Evolutionary conservation across 2,797 vertebrate species (phyloP).

Genomic region (Petrocephalus sullivani): DNA sequence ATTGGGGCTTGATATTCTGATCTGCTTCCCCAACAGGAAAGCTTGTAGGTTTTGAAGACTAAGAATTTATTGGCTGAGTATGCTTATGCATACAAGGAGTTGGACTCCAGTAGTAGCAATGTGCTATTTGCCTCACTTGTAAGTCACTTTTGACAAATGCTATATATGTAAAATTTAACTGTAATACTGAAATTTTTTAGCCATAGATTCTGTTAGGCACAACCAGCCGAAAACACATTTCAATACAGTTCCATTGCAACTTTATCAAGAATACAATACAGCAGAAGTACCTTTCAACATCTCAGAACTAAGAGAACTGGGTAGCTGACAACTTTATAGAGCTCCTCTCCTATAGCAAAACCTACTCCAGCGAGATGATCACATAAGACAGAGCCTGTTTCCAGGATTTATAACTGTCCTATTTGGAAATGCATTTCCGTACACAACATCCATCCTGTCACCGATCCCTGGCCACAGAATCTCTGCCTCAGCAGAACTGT

Average conservation of each 20-base stretch:
- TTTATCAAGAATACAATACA: not conserved
- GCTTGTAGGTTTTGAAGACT: no score
- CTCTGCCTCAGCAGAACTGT: not conserved
- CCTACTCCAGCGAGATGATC: not conserved
- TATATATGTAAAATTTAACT: not conserved
- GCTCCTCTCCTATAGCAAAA: not conserved
- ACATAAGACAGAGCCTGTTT: not conserved
- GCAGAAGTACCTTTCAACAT: not conserved
- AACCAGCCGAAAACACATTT: not conserved
- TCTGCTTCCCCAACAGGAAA: no score
- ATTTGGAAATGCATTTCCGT: not conserved
- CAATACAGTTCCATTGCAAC: not conserved
- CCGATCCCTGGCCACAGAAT: not conserved
- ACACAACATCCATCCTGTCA: constrained; percentile 12
- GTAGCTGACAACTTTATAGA: not conserved
- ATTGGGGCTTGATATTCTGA: no score
- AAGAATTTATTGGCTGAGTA: not conserved
- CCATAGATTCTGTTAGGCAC: not conserved
- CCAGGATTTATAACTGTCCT: not conserved
- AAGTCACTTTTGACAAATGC: not conserved
- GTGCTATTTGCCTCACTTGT: not conserved
- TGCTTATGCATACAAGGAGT: not conserved
- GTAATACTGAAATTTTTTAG: not conserved
- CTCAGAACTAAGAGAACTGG: not conserved
- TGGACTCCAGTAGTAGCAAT: not conserved